Conservation (phyloP, 2,797 vertebrate genomes). For the Pyrocephalus nanus region DNA sequence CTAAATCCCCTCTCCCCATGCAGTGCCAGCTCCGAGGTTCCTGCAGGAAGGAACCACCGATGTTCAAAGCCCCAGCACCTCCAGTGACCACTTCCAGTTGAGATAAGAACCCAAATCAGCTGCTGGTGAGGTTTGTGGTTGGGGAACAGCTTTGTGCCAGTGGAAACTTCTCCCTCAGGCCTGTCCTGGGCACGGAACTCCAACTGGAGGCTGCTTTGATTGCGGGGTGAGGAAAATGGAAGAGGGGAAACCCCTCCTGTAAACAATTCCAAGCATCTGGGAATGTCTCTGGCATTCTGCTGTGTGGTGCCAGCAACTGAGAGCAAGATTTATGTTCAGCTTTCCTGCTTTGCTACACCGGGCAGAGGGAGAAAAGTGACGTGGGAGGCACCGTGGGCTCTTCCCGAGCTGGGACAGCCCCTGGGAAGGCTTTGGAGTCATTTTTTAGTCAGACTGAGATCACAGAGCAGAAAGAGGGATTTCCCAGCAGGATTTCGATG, state of each 20-base stretch:
- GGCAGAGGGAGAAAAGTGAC: neutral
- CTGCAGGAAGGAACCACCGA: neutral
- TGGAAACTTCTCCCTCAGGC: neutral
- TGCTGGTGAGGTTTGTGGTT: accelerated
- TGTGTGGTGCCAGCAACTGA: neutral
- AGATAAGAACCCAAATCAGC: neutral
- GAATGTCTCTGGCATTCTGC: neutral
- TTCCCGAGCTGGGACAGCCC: neutral
- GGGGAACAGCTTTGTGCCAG: neutral
- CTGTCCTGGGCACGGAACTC: neutral
- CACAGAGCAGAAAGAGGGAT: neutral
- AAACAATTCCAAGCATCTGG: neutral
- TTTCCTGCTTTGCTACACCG: neutral
- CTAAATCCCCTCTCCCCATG: neutral
- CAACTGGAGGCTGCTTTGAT: accelerated
- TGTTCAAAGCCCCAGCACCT: neutral
- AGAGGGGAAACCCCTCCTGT: neutral
- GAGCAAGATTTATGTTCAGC: neutral
- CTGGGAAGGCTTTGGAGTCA: neutral
- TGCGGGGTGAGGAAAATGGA: accelerated
- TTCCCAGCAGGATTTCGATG: neutral
- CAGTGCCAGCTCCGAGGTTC: neutral
- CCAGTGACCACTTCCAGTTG: accelerated
- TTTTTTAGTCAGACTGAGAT: neutral
- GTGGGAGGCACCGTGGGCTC: accelerated